Base-by-base conservation (phyloP, 2,888 invertebrate species). In the Ophion obscuratus region DNA sequence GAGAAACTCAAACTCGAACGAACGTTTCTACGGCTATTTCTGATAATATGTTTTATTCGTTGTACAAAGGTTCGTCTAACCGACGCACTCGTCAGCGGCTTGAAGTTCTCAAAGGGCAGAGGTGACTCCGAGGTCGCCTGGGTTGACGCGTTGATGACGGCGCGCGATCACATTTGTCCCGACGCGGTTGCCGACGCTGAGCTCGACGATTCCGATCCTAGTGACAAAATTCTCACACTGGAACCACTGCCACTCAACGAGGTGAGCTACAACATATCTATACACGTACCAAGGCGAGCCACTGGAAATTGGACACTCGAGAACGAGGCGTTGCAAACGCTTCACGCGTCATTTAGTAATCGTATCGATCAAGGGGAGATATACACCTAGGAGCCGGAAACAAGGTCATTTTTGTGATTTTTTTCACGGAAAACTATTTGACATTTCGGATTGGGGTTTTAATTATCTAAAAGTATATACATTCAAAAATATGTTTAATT, bases 101-200 rank as follows among this genome's bases (percentile, higher is more conserved):
- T 99, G 82, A 96, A 96, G 87, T 98, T 99, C 95, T 97, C 98
- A 86, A 96, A 96, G 91, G 97, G 97, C 1, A 97, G 96, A 68
- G 97, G 97, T 89, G 98, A 98, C 91, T 97, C 98, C 0, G 99
- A 99, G 94, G 96, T 99, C n/a, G 98, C 99, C 0, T 99, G 99
- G 99, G 95, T 99, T 14, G 97, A 98, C 92, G 98, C 98, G 0
- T 95, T 96, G 89, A 96, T 98, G 82, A 95, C 96, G 14, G 95
- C 96, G 20, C 92, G 94, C 59, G 94, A 94, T 88, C 93, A 94
- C 83, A 90, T 94, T 77, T 93, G 93, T 78, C 94, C 96, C 0
- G 96, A 96, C 70, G 95, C 96, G 70, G 96, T 96, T 88, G 95
- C 95, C 73, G 96, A 96, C 88, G 94, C 95, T 0, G 94, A 94